Base-by-base conservation (phyloP, 2,888 invertebrate genomes). In the Drosophila algonquin region DNA sequence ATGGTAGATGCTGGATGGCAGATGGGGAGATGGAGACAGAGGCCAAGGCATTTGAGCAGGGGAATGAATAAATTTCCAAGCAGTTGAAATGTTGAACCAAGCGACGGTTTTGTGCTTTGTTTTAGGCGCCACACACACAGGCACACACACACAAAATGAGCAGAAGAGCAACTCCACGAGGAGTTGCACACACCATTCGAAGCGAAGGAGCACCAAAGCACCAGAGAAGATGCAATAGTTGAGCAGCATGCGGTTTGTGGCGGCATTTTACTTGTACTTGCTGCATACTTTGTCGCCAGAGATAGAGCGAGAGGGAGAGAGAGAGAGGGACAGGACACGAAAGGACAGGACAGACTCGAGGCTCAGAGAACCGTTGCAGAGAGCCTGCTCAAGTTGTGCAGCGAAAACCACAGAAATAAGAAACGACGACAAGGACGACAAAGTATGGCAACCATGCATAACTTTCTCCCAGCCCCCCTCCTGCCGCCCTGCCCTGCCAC, bases 11-110 rank as follows among this genome's bases (percentile, higher is more conserved):
- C 2, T 1, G 21, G 21, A 21, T 21, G 21, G 21, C 3, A 3
- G 21, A 3, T 21, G 21, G 21, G 21, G 21, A 18, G 18, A 18
- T 18, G 18, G 18, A 21, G 18, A 21, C 4, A 12, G 21, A 21
- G 16, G 51, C 21, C 32, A 9, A n/a, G 47, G n/a, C 27, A 27
- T 27, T 40, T 40, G 44, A n/a, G 56, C 54, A 47, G 62, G 51
- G 75, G 69, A 69, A 73, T 80, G 83, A 79, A 82, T 87, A 83
- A 76, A 80, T 85, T 82, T 82, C 54, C 69, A 70, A 80, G 72
- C 88, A 85, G 83, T 82, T 79, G 77, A 88, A 88, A 79, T 79
- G 86, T 75, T 82, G 83, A 82, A 80, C 69, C 81, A 64, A 70
- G 75, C 72, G 63, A 61, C 56, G 55, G 58, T 68, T 73, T 77